Evolutionary conservation across 2,888 invertebrate genomes (phyloP).

Genomic region (Acholoe squamosa): DNA sequence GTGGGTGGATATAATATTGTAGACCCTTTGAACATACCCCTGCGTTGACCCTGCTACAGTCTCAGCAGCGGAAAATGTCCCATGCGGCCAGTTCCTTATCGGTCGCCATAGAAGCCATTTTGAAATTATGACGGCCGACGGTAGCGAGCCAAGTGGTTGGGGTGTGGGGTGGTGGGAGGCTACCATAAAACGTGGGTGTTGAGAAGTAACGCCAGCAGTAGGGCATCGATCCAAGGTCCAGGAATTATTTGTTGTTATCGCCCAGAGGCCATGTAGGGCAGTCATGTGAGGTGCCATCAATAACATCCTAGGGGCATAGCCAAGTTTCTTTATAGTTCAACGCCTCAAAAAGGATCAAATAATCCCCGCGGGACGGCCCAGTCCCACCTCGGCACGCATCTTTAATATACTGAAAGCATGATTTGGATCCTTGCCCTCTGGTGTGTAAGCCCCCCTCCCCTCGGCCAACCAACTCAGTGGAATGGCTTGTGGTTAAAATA

Average conservation of each 20-base stretch:
- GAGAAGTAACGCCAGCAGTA: constrained; percentile 26
- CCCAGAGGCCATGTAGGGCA: constrained; percentile 38
- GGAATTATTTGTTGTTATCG: constrained; percentile 52
- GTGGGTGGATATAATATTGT: constrained; percentile 10
- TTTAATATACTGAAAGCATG: constrained; percentile 45
- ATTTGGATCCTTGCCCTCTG: neutral
- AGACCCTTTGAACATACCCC: constrained; percentile 17
- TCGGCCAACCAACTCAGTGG: neutral
- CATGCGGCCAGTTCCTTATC: neutral
- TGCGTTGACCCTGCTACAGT: neutral
- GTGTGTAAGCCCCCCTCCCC: neutral
- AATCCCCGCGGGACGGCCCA: neutral
- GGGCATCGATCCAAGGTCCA: constrained; percentile 5
- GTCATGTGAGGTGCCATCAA: constrained; percentile 41
- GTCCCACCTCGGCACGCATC: neutral
- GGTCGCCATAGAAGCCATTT: neutral
- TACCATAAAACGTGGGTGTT: neutral
- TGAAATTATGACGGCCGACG: neutral
- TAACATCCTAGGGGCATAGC: constrained; percentile 16
- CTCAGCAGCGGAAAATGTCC: neutral
- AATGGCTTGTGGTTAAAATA: too few species aligned
- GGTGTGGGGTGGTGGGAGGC: neutral
- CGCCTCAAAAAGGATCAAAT: constrained; percentile 51
- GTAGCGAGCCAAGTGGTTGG: neutral
- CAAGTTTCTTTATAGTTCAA: neutral